These are phyloP conservation scores for Barypeithes pellucidus DNA, from an alignment of 2,888 invertebrate species.

Conservation along the genomic window DNA sequence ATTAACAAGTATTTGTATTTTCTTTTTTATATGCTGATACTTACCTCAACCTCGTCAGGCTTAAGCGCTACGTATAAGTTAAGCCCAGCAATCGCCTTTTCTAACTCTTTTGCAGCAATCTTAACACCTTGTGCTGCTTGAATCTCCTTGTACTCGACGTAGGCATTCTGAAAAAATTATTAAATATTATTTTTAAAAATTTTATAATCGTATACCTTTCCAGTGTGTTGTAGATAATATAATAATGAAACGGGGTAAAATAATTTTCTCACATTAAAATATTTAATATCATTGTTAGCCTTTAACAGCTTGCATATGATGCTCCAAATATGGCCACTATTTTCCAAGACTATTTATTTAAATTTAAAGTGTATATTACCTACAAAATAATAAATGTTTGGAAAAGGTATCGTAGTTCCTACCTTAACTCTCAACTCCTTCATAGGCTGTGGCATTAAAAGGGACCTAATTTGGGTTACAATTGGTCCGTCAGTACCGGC, in stretches of 20 bases:
- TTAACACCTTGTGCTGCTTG: conserved; percentile 98
- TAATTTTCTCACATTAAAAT: no score
- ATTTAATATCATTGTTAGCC: no score
- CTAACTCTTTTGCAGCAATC: conserved; percentile 97
- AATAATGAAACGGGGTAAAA: no score
- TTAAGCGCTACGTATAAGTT: conserved; percentile 93
- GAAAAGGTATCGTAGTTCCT: conserved; percentile 49
- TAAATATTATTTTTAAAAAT: no score
- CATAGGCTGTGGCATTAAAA: conserved; percentile 98
- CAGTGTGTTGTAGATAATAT: no score
- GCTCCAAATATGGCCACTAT: no score
- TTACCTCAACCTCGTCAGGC: conserved; percentile 93
- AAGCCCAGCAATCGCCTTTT: conserved; percentile 97
- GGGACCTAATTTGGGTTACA: conserved; percentile 95
- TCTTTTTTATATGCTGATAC: background rate
- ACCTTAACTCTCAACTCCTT: conserved; percentile 97
- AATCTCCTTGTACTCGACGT: conserved; percentile 95
- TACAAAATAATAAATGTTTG: background rate
- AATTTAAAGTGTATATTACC: no score
- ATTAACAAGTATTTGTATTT: no score
- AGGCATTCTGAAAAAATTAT: conserved; percentile 81
- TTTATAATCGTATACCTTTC: no score
- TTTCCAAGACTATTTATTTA: no score
- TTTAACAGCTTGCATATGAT: no score
- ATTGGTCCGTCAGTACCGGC: conserved; percentile 99